phyloP scores from a whole-genome alignment of 35 echinoderm and acorn worm species.

The Apostichopus japonicus region DNA sequence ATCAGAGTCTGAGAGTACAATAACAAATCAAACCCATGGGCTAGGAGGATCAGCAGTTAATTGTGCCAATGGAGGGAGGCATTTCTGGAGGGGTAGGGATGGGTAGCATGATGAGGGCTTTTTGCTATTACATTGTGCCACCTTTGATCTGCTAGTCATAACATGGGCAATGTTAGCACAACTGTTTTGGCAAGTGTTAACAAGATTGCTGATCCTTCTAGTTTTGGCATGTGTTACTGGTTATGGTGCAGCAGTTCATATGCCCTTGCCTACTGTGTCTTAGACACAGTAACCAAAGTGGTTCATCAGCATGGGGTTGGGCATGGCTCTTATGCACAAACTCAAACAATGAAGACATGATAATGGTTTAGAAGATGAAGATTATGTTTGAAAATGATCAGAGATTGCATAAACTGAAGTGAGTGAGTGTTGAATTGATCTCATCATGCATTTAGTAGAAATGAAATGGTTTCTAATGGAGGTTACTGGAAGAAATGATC shows the following conservation, averaged over 20 bases:
- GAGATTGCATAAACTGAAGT: background rate
- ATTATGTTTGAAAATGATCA: background rate
- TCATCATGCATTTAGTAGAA: background rate
- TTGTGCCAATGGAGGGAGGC: background rate
- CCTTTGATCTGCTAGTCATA: background rate
- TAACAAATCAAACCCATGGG: background rate
- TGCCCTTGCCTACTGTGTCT: slow-evolving; percentile 27
- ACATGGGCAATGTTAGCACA: background rate
- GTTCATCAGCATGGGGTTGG: slow-evolving; percentile 24
- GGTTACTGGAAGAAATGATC: no score
- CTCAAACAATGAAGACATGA: background rate
- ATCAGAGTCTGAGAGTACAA: no score
- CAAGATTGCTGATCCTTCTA: slow-evolving; percentile 24
- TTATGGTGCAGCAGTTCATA: background rate
- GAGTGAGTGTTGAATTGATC: background rate
- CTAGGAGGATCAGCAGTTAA: background rate
- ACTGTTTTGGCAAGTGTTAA: background rate
- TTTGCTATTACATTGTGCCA: background rate
- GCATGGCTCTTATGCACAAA: slow-evolving; percentile 20
- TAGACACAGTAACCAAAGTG: slow-evolving; percentile 15
- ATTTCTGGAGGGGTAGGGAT: background rate
- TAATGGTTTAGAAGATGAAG: no score
- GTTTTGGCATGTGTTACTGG: background rate
- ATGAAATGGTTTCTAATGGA: no score
- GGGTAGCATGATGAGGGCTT: background rate